These are phyloP conservation scores for Macrotus californicus DNA, from an alignment of 2,113 vertebrate species.

Conservation along the genomic window DNA sequence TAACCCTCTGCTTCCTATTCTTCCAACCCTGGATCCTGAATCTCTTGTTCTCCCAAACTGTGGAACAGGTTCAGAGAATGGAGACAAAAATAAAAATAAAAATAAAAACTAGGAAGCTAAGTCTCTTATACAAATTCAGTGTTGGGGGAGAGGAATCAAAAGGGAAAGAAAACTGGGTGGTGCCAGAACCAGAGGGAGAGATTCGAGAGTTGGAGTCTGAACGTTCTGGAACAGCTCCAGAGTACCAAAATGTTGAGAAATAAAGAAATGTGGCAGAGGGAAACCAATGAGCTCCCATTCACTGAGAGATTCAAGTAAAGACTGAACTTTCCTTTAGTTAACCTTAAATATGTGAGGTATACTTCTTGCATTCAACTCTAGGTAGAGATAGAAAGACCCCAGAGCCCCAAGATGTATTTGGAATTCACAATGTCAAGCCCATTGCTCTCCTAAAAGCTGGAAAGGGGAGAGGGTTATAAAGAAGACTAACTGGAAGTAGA, in stretches of 20 bases:
- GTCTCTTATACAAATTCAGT: neutral
- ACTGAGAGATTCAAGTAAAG: neutral
- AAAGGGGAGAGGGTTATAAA: neutral
- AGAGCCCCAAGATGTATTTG: neutral
- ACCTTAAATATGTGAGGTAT: neutral
- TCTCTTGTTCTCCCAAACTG: neutral
- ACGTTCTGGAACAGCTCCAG: neutral
- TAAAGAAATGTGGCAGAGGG: neutral
- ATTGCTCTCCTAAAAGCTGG: neutral
- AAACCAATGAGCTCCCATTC: no score
- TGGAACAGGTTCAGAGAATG: neutral
- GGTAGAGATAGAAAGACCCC: neutral
- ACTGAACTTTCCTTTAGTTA: neutral
- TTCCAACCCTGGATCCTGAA: neutral
- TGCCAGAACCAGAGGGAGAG: neutral
- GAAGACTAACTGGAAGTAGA: neutral
- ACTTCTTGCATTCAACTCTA: neutral
- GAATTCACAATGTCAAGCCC: neutral
- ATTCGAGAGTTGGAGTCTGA: fast-evolving
- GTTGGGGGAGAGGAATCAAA: neutral
- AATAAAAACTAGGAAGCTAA: neutral
- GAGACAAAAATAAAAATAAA: neutral
- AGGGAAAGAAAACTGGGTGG: neutral
- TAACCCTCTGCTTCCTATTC: neutral
- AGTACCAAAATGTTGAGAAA: neutral